Evolutionary conservation across 37 sponge, comb jelly and placozoan species (phyloP).

Genomic region (Bolinopsis microptera): DNA sequence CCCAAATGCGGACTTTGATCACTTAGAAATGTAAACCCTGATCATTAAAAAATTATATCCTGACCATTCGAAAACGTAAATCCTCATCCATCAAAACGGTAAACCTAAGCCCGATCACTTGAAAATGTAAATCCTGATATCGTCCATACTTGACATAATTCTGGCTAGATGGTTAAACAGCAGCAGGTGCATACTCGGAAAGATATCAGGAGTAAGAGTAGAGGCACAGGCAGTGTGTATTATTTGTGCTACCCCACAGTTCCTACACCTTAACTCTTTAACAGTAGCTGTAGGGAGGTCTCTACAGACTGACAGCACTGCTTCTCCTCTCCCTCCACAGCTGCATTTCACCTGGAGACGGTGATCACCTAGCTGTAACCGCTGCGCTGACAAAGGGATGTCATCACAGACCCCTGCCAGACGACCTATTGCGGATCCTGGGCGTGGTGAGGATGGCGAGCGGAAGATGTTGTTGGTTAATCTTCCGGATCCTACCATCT

Average conservation of each 20-base stretch:
- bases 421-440: not conserved
- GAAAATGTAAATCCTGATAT: slow-evolving; percentile 17
- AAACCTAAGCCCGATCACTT: no score
- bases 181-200: slow-evolving; percentile 26
- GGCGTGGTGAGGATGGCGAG: not conserved
- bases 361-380: slow-evolving; percentile 26
- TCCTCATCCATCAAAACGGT: no score
- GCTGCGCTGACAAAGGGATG: not conserved
- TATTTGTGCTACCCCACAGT: not conserved
- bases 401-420: slow-evolving; percentile 27
- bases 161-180: slow-evolving; percentile 1
- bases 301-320: not conserved
- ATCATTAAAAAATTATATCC: no score
- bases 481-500: slow-evolving; percentile 24
- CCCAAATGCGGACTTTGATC: no score
- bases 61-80: no score
- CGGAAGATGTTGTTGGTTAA: slow-evolving; percentile 43
- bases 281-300: not conserved
- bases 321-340: not conserved
- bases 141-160: not conserved
- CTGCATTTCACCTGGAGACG: not conserved
- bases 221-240: slow-evolving; percentile 52
- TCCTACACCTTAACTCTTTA: not conserved
- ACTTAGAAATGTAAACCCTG: no score
- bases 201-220: slow-evolving; percentile 21